Evolutionary conservation across 2,113 vertebrate species (phyloP).

Genomic region (Ellobius talpinus): DNA sequence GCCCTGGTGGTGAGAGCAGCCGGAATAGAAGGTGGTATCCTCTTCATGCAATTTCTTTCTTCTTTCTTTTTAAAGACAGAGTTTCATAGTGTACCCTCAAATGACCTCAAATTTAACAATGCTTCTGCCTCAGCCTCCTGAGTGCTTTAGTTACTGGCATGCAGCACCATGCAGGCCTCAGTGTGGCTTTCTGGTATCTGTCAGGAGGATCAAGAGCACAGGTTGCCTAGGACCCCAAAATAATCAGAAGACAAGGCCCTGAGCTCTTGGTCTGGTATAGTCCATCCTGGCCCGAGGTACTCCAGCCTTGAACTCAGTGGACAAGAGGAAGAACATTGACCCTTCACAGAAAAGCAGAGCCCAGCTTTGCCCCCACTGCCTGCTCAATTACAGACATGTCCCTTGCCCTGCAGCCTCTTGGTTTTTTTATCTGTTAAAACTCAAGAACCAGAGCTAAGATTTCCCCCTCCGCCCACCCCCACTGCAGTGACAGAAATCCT

Average conservation of each 20-base stretch:
- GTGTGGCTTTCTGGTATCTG: not conserved
- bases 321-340: not conserved
- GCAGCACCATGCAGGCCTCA: not conserved
- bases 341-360: not conserved
- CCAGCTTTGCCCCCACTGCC: not conserved
- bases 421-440: not conserved
- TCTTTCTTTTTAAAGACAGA: not conserved
- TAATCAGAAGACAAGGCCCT: not conserved
- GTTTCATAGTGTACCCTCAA: not conserved
- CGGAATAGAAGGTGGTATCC: not conserved
- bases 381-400: not conserved
- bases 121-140: not conserved
- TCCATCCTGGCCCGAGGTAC: not conserved
- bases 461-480: not conserved
- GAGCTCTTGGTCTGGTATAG: not conserved
- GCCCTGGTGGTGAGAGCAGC: not conserved
- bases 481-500: constrained; percentile 39
- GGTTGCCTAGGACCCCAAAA: not conserved
- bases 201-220: not conserved
- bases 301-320: not conserved
- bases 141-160: not conserved
- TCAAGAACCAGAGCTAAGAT: not conserved
- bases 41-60: not conserved
- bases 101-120: not conserved
- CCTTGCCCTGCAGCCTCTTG: not conserved